Base-by-base conservation (phyloP, 2,797 vertebrate genomes). In the Sebastes cheni region DNA sequence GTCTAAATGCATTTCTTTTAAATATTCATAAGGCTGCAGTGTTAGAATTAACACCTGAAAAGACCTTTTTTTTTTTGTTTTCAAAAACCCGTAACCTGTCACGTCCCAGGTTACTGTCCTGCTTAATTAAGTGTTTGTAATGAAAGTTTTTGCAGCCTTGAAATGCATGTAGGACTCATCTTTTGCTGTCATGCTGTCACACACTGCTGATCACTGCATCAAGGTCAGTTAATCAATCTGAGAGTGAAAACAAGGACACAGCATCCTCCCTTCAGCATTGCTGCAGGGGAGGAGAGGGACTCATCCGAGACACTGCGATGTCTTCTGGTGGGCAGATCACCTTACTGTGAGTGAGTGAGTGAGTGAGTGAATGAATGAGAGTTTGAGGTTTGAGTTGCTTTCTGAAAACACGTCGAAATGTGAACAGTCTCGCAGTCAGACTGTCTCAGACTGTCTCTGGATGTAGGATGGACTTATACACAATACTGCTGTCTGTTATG, bases 191-290 rank as follows among this genome's bases (percentile, higher is more conserved):
- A 67, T 9, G 14, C 71, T 79, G 70, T 80, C 79, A 83, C 75
- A 81, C 69, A 2, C 64, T 54, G 55, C 79, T 81, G 79, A 82
- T 90, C 75, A 54, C 55, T 75, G 64, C 30, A 77, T 86, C 86
- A 90, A 89, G 85, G 89, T 90, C 85, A 86, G 76, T 75, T 85
- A 88, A 87, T 93, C 81, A 88, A 79, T 82, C 69, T 76, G 74
- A 78, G 67, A 83, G 67, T 32, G 73, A 82, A 86, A 87, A 84
- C 80, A 86, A 89, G 83, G 85, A 83, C 20, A 3, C 34, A 20
- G 73, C 62, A 71, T 83, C 78, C 79, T 81, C 56, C 42, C 58
- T 25, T 82, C 73, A 75, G 73, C 75, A 18, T 42, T 6, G 18
- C 52, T 72, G 72, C 27, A 67, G 60, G 18, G 60, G 39, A 72